A percentile compares a stretch with the other conserved stretches of the same genome.
These are phyloP conservation scores for Heliconius erato DNA, from an alignment of 2,888 invertebrate species.

Conservation along the genomic window DNA sequence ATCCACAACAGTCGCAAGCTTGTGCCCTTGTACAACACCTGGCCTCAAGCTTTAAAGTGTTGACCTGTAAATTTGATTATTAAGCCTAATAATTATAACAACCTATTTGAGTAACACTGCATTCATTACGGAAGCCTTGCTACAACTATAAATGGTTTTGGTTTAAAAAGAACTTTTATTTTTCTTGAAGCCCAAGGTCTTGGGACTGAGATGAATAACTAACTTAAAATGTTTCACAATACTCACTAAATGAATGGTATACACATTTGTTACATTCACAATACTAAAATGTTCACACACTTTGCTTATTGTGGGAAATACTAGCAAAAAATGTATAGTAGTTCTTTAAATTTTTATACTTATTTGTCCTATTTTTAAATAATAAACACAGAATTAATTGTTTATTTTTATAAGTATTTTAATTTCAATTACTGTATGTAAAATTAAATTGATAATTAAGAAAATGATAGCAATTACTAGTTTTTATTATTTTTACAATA, in stretches of 20 bases:
- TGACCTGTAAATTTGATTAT: no score
- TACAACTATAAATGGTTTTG: constrained; percentile 36
- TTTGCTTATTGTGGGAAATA: constrained; percentile 56
- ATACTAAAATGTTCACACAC: constrained; percentile 81
- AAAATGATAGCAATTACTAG: neutral
- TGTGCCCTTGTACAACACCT: no score
- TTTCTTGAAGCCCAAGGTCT: constrained; percentile 70
- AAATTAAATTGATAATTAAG: neutral
- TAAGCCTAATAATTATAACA: neutral
- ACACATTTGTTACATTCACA: constrained; percentile 72
- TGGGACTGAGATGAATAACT: constrained; percentile 71
- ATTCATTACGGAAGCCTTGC: constrained; percentile 40
- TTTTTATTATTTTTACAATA: neutral
- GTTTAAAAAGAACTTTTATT: constrained; percentile 62
- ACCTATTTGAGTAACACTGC: neutral
- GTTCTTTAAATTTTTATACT: constrained; percentile 2
- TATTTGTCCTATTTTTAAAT: neutral
- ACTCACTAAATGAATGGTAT: constrained; percentile 62
- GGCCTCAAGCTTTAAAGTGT: neutral
- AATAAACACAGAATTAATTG: neutral
- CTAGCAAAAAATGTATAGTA: constrained; percentile 31
- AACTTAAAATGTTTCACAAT: constrained; percentile 73
- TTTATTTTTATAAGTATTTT: neutral
- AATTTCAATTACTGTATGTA: neutral
- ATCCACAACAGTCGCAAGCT: no score